Base-by-base conservation (phyloP, 2,888 invertebrate genomes). In the Tanytarsus gracilentus region DNA sequence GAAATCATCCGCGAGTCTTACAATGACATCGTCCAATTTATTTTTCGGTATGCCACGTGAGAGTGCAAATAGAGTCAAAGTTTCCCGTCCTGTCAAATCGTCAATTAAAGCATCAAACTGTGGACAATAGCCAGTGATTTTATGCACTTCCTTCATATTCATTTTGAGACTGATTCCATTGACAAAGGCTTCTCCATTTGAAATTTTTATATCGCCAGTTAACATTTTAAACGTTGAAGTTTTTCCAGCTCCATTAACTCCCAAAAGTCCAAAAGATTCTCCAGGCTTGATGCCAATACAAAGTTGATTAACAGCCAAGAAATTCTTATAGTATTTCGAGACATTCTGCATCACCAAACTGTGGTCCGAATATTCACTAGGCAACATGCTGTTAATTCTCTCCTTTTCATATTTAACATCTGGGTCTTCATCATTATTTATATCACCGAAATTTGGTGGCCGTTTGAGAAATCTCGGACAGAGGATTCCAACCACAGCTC, bases 171-270 rank as follows among this genome's bases (percentile, higher is more conserved):
- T 78, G 59, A 76, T 68, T 7, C 82, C 80, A 63, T 79, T 76
- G 9, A 90, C 79, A 72, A 77, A 86, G 0, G 84, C 87, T 53
- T 84, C 79, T 0, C 90, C 90, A 59, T 77, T 77, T 0, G 84
- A 80, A 9, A 88, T 80, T 5, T 74, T 71, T 67, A 84, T 85
- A 68, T 90, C 91, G 0, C 93, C 92, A 53, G 92, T 92, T 67
- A 93, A 75, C 86, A 92, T 90, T 74, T 88, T 88, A 70, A 95
- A 95, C 0, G 93, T 92, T 1, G 85, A 84, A 0, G 89, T 90
- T 72, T 91, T 92, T 0, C 91, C 91, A 2, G 91, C 90, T 8
- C 92, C 91, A 70, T 92, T 91, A 0, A 89, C 83, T 3, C 88
- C 86, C 40, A 87, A 72, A 23, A 87, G 71, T 8, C 87, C 87